Evolutionary conservation across 2,797 vertebrate species (phyloP), one percentile per base, ranked within the genome.

Genomic region (Eulemur mongoz): DNA sequence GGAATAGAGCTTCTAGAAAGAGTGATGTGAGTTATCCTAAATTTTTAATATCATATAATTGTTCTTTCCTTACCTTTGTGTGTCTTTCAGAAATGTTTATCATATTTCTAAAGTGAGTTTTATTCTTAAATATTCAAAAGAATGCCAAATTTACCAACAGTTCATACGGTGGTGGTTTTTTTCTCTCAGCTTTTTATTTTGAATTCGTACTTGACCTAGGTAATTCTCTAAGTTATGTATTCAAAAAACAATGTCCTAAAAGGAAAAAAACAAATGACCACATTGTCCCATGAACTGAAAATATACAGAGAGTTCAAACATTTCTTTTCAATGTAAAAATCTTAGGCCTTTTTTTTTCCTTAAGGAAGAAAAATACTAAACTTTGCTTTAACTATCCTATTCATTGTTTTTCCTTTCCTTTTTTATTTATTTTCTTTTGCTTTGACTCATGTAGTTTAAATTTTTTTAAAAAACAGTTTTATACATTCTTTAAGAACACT

Each of bases 281-380:
- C 95, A 97, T 97, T 97, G 97, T 97, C 97, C 75, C 48, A n/a
- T 90, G 93, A 97, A 93, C 96, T 97, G 84, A 95, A 97, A 97
- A 82, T 95, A 93, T 92, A n/a, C 91, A 2, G 3, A 91, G 82
- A 91, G 72, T 84, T 80, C 81, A 97, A 82, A 92, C 50, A 91
- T 94, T 95, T 96, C 75, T 96, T 97, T 92, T 89, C 85, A 73
- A 32, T 97, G 48, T 92, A 95, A 95, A 93, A 91, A 83, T 87
- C 38, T 82, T 54, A 65, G 59, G 30, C 61, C 4, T 1, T 88
- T 93, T 78, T 93, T 94, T 95, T 86, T 87, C 73, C 32, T 40
- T 18, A 90, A 84, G 92, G 84, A 96, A 95, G 89, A 97, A 96
- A 96, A 97, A 72, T 92, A 91, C 94, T 86, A 73, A 96, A 94